Evolutionary conservation across 2,113 vertebrate species (phyloP).

Genomic region (Ammodytes marinus): DNA sequence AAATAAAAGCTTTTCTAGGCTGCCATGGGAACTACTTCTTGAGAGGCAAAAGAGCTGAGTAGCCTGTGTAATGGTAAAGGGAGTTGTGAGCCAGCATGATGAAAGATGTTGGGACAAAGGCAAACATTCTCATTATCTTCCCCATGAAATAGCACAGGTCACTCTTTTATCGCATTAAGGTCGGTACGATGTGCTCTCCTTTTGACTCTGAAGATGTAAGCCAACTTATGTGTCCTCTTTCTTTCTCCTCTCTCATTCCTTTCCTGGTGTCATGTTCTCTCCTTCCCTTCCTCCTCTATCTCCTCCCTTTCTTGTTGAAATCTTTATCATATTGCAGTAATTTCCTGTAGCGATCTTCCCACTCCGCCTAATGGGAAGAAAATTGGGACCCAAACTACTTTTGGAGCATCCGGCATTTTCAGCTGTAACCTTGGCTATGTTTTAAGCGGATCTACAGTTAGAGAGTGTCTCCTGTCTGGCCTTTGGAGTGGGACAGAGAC

Average conservation of each 20-base stretch:
- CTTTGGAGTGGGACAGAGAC: conserved; percentile 96
- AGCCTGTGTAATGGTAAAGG: conserved; percentile 46
- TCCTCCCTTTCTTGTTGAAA: conserved; percentile 11
- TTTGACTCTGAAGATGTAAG: conserved; percentile 73
- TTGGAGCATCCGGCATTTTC: conserved; percentile 96
- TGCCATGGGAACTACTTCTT: conserved; percentile 57
- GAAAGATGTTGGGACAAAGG: conserved; percentile 65
- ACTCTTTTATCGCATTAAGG: conserved; percentile 68
- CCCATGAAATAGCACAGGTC: conserved; percentile 61
- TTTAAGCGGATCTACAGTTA: conserved; percentile 91
- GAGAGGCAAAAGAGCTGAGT: conserved; percentile 49
- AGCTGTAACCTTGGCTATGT: conserved; percentile 94
- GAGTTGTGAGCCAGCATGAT: conserved; percentile 49
- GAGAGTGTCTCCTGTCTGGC: conserved; percentile 95
- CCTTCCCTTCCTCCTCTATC: background rate
- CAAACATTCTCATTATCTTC: conserved; percentile 70
- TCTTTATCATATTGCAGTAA: conserved; percentile 86
- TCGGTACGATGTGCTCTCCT: conserved; percentile 58
- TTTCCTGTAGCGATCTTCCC: conserved; percentile 94
- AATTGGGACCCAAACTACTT: conserved; percentile 95
- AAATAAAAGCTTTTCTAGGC: conserved; percentile 37
- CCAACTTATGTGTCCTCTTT: conserved; percentile 61
- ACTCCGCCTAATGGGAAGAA: conserved; percentile 96
- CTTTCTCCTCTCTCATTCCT: conserved; percentile 55
- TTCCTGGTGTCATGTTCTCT: conserved; percentile 17